These are phyloP conservation scores for Ostrea denselamellosa DNA, from an alignment of 1,140 invertebrate genomes.

Conservation along the genomic window DNA sequence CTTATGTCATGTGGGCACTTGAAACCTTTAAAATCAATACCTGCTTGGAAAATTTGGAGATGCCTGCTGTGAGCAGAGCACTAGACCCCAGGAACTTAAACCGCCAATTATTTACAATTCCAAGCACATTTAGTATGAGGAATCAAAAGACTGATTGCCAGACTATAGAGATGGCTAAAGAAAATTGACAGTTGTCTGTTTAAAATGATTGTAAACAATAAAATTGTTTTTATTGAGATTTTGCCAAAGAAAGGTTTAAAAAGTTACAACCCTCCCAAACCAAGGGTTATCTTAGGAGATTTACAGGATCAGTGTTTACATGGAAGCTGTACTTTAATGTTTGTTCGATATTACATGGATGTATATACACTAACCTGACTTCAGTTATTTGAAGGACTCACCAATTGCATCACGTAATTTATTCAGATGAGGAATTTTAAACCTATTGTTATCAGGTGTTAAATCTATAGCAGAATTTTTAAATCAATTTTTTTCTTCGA, in stretches of 20 bases:
- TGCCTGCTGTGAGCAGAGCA: constrained; percentile 2
- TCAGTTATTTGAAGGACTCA: not conserved
- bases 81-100: not conserved
- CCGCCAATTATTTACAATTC: constrained; percentile 3
- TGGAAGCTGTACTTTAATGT: not conserved
- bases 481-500: not conserved
- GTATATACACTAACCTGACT: not conserved
- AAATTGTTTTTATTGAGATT: constrained; percentile 16
- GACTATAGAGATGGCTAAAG: not conserved
- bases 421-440: constrained; percentile 38
- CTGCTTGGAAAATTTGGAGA: constrained; percentile 11
- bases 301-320: not conserved
- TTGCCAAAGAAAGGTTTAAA: constrained; percentile 18
- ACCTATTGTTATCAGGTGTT: constrained; percentile 6
- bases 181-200: constrained; percentile 33
- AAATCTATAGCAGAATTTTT: constrained; percentile 3
- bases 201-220: constrained; percentile 25
- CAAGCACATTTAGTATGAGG: not conserved
- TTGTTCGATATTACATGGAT: constrained; percentile 10
- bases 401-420: constrained; percentile 24
- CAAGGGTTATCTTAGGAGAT: constrained; percentile 32
- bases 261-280: constrained; percentile 24
- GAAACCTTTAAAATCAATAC: not conserved
- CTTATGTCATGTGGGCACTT: constrained; percentile 12
- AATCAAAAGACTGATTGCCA: constrained; percentile 4